A percentile compares a stretch with the other conserved stretches of the same genome.
Evolutionary conservation across 2,113 vertebrate species (phyloP).

Genomic region (Vombatus ursinus): DNA sequence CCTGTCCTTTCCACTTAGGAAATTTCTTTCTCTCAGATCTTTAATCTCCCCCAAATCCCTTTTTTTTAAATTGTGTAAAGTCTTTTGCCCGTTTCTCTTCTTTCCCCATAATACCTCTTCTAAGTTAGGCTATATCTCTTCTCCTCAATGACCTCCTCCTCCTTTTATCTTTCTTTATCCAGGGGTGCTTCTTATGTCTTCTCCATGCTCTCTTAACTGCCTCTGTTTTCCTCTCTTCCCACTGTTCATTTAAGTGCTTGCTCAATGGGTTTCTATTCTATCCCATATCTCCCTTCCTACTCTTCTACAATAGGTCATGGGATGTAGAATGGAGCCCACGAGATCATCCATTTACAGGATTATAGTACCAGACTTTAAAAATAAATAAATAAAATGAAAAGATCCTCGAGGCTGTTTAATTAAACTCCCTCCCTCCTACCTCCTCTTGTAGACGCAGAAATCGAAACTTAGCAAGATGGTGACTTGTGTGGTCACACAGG

Average conservation of each 20-base stretch:
- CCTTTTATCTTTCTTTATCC: not conserved
- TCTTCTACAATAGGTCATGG: not conserved
- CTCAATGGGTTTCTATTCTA: rapidly evolving
- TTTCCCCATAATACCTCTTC: rapidly evolving
- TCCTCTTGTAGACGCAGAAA: not conserved
- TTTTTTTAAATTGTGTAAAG: not conserved
- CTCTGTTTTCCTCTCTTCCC: not conserved
- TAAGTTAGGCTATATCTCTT: too few relatives aligned
- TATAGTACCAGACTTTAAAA: not conserved
- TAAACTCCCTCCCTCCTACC: not conserved
- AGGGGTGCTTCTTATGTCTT: rapidly evolving
- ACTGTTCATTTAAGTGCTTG: not conserved
- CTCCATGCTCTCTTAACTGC: not conserved
- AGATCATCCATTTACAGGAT: not conserved
- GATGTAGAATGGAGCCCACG: not conserved
- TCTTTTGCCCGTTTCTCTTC: not conserved
- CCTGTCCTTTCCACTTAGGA: not conserved
- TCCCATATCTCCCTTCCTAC: rapidly evolving
- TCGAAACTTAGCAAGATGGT: not conserved
- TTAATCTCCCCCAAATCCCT: not conserved
- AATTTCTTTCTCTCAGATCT: not conserved
- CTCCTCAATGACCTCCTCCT: rapidly evolving
- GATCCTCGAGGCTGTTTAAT: not conserved
- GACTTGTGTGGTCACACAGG: not conserved
- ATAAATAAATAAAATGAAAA: not conserved